These are phyloP conservation scores for Falco naumanni DNA, from an alignment of 2,797 vertebrate genomes.

Conservation along the genomic window DNA sequence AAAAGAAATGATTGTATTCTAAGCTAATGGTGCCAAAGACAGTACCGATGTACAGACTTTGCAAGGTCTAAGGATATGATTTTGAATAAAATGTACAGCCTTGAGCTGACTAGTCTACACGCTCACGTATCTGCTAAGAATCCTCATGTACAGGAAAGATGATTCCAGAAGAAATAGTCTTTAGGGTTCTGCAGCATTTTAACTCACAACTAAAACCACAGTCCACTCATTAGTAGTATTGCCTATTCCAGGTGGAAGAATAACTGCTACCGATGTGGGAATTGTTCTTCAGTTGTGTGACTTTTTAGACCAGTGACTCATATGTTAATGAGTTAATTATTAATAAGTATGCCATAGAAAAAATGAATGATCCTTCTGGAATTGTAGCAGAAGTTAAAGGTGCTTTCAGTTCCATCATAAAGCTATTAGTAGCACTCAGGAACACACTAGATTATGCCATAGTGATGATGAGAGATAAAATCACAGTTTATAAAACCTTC, in stretches of 20 bases:
- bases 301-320: background rate
- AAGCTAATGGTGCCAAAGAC: background rate
- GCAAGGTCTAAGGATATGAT: background rate
- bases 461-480: background rate
- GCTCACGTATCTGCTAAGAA: background rate
- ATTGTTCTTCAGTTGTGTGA: background rate
- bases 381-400: background rate
- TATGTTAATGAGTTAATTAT: background rate
- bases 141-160: background rate
- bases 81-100: background rate
- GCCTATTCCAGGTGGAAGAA: background rate
- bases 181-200: background rate
- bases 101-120: background rate
- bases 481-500: background rate
- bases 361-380: background rate
- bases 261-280: background rate
- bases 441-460: background rate
- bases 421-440: background rate
- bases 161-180: background rate
- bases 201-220: background rate
- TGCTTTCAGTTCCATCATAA: background rate
- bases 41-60: background rate
- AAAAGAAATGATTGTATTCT: slow-evolving; percentile 27
- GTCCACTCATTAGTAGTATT: background rate
- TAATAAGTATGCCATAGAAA: background rate